Conservation (phyloP, 2,113 vertebrate species). For the Tragelaphus scriptus region DNA sequence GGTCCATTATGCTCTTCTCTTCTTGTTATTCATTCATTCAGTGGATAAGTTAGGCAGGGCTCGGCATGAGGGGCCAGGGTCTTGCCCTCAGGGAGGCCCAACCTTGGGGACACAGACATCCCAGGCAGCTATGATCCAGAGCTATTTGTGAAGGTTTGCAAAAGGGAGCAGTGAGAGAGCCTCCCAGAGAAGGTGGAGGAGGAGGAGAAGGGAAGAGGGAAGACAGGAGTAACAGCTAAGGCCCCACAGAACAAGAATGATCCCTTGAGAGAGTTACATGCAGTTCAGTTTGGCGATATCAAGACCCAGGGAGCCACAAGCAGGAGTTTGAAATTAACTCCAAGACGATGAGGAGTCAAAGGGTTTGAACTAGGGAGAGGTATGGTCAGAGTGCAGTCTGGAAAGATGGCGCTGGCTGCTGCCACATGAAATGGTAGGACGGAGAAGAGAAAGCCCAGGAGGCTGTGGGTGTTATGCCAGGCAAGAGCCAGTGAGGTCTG, state of each 20-base stretch:
- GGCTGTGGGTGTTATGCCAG: neutral
- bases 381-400: accelerated
- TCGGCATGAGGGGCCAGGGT: neutral
- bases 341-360: neutral
- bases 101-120: neutral
- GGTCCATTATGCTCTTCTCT: neutral
- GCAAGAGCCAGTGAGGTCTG: neutral
- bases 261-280: neutral
- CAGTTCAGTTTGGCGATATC: neutral
- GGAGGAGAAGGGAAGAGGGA: neutral
- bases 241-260: neutral
- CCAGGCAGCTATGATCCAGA: too few species aligned
- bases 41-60: neutral
- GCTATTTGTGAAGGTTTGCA: neutral
- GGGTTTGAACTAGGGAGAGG: neutral
- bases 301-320: neutral
- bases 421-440: neutral
- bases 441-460: too few species aligned
- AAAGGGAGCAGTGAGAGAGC: neutral
- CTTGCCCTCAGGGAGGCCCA: neutral
- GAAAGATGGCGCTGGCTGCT: neutral
- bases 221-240: neutral
- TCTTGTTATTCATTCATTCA: neutral
- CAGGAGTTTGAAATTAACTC: neutral
- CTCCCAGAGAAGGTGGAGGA: neutral